Base-by-base conservation (phyloP, 2,888 invertebrate species). In the Coenonympha glycerion region DNA sequence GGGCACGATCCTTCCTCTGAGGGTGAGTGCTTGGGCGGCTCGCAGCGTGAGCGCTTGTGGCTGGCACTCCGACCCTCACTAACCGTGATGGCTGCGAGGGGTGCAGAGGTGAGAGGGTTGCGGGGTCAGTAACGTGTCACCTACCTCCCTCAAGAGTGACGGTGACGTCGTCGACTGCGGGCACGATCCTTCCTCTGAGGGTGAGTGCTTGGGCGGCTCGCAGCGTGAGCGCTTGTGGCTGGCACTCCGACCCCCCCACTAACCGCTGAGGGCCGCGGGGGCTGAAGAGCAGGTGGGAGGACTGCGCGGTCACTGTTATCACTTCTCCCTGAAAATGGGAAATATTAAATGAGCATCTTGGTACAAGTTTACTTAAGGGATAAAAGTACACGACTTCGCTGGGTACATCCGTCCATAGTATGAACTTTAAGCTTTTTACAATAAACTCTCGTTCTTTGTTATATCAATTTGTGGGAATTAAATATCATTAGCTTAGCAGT, bases 11-110 rank as follows among this genome's bases (percentile, higher is more conserved):
- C 77, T 72, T 15, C 95, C 95, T 22, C 81, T 77, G 24, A 94
- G 79, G 13, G 93, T 91, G 58, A 91, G 87, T 1, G 93, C 95
- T 51, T 85, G 85, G 36, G 74, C 71, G 1, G 92, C 94, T 8
- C 81, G 77, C 65, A 95, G 90, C 42, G 82, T 76, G 4, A 91
- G 89, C 3, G 91, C 91, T 52, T 90, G 85, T 59, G 90, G 84
- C 57, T 90, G 87, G 72, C 95, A 96, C 61, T 92, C 91, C 44
- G 90, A n/a, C n/a, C n/a, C n/a, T n/a, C n/a, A n/a, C n/a, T n/a
- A n/a, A n/a, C n/a, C n/a, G n/a, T n/a, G n/a, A n/a, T n/a, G n/a
- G n/a, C n/a, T n/a, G n/a, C n/a, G n/a, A n/a, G n/a, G n/a, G n/a
- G n/a, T n/a, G n/a, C n/a, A n/a, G n/a, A n/a, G n/a, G n/a, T n/a